Evolutionary conservation across 2,113 vertebrate genomes (phyloP), one percentile per base, ranked within the genome.

Genomic region (Myodes glareolus): DNA sequence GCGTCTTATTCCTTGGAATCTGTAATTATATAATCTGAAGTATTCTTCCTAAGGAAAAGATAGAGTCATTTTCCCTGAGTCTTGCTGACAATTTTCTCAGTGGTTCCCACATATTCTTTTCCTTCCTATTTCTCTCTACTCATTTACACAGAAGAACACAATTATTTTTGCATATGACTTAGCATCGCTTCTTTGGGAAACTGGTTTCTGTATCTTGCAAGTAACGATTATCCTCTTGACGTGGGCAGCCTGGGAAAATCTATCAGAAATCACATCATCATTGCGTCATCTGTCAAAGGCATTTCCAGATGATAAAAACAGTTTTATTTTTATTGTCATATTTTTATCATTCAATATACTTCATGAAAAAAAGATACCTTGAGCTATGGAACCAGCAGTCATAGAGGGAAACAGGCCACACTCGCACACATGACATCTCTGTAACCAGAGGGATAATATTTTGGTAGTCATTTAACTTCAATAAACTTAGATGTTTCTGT

Each of bases 11-110:
- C 88, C 52, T 67, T 75, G 67, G 86, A 80, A 77, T 84, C 73
- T 84, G 21, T 92, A 96, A 92, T 94, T 94, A 55, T 58, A 73
- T 39, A 67, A 91, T 95, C 94, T 81, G 92, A 94, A 91, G 39
- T 78, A 82, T 76, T 97, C 80, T 95, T 94, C 58, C 72, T 73
- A 23, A 90, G 73, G 72, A 86, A 93, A 92, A 95, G 84, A 95
- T 67, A 92, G 72, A 92, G 77, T 72, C 7, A 7, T 92, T 90
- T 96, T 84, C 68, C 77, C 11, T 75, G 73, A 95, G 23, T 91
- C 92, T 78, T 84, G 70, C 82, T 94, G 45, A 75, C 94, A 82
- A 76, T 84, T 91, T 97, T 75, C 45, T 47, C 55, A 63, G 5
- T 86, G 87, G 86, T 84, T 88, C 78, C 67, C 67, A 95, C 42